Conservation (phyloP, 1,140 invertebrate genomes). For the Drosophila ironensis region DNA sequence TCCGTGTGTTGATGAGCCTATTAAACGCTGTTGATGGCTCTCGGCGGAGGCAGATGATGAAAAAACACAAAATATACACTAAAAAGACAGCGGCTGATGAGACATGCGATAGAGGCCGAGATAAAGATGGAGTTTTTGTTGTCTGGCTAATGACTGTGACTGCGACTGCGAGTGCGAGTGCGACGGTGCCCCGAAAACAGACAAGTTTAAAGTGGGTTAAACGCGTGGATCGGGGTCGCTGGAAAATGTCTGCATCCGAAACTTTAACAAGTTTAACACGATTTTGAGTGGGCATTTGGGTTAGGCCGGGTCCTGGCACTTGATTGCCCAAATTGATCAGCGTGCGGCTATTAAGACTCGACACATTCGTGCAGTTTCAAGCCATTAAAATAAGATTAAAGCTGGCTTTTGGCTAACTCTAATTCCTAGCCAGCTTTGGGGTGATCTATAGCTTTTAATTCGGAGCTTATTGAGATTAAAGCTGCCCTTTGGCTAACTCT, state of each 20-base stretch:
- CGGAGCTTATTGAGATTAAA: too few relatives aligned
- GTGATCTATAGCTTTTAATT: too few relatives aligned
- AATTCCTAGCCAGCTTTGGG: too few relatives aligned
- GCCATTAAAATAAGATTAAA: too few relatives aligned
- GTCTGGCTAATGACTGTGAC: conserved; percentile 68
- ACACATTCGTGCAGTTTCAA: not conserved
- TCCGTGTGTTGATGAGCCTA: conserved; percentile 68
- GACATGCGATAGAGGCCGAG: conserved; percentile 41
- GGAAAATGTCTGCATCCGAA: conserved; percentile 33
- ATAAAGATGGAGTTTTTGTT: conserved; percentile 56
- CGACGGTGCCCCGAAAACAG: conserved; percentile 39
- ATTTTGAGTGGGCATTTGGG: conserved; percentile 16
- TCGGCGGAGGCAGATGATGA: conserved; percentile 20
- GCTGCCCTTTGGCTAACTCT: too few relatives aligned
- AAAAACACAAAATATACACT: not conserved
- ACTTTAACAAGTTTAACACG: conserved; percentile 21
- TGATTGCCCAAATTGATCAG: conserved; percentile 6
- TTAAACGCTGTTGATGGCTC: conserved; percentile 73
- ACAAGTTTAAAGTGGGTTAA: conserved; percentile 76
- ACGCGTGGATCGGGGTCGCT: conserved; percentile 49
- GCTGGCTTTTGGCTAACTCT: too few relatives aligned
- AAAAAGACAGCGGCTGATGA: conserved; percentile 21
- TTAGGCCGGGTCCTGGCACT: conserved; percentile 2
- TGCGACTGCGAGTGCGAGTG: conserved; percentile 2
- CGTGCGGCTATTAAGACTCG: not conserved